Evolutionary conservation across 2,888 invertebrate species (phyloP).

Genomic region (Synanthedon vespiformis): DNA sequence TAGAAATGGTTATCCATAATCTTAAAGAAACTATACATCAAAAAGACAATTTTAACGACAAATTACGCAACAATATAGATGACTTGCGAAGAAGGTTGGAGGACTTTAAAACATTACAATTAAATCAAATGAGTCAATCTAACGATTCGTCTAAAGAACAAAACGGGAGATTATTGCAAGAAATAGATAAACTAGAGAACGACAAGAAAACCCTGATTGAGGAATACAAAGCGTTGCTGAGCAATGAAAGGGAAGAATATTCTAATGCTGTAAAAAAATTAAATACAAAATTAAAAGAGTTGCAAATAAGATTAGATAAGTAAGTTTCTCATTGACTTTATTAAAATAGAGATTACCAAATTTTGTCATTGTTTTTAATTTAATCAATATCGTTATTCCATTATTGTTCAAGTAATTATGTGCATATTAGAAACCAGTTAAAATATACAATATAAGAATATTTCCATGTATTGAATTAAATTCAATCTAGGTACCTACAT

Average conservation of each 20-base stretch:
- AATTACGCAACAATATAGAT: conserved; percentile 24
- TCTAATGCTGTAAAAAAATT: conserved; percentile 37
- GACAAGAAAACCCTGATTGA: conserved; percentile 47
- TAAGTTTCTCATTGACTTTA: conserved; percentile 14
- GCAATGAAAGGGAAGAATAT: conserved; percentile 63
- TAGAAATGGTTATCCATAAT: conserved; percentile 32
- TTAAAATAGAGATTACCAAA: not conserved
- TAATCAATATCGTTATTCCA: no score
- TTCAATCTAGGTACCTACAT: no score
- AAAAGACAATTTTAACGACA: conserved; percentile 32
- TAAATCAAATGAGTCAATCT: conserved; percentile 19
- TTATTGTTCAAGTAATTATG: no score
- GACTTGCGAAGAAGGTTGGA: conserved; percentile 29
- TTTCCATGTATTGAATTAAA: no score
- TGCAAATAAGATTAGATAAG: conserved; percentile 46
- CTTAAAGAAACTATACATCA: conserved; percentile 31
- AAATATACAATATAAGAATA: no score
- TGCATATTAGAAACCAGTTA: no score
- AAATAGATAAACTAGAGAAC: conserved; percentile 47
- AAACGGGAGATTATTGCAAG: conserved; percentile 45
- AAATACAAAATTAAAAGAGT: conserved; percentile 34
- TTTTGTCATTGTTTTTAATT: no score
- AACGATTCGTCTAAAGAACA: conserved; percentile 45
- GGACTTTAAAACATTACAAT: conserved; percentile 21
- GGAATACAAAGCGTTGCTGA: conserved; percentile 63